Evolutionary conservation across 2,797 vertebrate genomes (phyloP), one percentile per base, ranked within the genome.

Genomic region (Onychomys torridus): DNA sequence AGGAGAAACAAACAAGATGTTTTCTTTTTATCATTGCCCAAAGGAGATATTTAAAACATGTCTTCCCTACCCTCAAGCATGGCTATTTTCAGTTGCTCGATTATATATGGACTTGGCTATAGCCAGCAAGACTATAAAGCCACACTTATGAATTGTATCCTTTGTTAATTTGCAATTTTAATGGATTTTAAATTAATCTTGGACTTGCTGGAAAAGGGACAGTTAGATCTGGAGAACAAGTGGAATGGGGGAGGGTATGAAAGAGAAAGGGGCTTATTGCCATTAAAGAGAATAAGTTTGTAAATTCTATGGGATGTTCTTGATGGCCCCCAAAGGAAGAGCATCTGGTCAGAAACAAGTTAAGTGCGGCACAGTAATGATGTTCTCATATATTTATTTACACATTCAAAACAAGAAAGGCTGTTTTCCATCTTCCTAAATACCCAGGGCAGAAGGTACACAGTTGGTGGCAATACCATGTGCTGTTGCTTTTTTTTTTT

Each of bases 11-110:
- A 93, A 86, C 57, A 96, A 93, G 65, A 94, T 55, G 7, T 94
- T 97, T 95, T 83, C 61, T 29, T 57, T 61, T 40, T 43, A 5
- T 93, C 76, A 88, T 93, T n/a, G 82, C 34, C 90, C 59, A 83
- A 91, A 93, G 67, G 78, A 96, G 46, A n/a, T 93, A 95, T 92
- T 96, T 97, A 87, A 96, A 96, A 92, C 87, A 93, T 89, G n/a
- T 92, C 90, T 96, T 96, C 81, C 57, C 82, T 61, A 79, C 73
- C 43, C 92, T 55, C 52, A 82, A 94, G 76, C 82, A 93, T 3
- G 73, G 85, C 69, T 96, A 96, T 92, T 96, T 96, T 97, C 78
- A 49, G 78, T 96, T 83, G 79, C 71, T 89, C 29, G 75, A 87
- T 92, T 96, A 90, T 83, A 93, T 89, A 90, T 83, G 87, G 93